Evolutionary conservation across 2,888 invertebrate species (phyloP).

Genomic region (Cryptocephalus primarius): DNA sequence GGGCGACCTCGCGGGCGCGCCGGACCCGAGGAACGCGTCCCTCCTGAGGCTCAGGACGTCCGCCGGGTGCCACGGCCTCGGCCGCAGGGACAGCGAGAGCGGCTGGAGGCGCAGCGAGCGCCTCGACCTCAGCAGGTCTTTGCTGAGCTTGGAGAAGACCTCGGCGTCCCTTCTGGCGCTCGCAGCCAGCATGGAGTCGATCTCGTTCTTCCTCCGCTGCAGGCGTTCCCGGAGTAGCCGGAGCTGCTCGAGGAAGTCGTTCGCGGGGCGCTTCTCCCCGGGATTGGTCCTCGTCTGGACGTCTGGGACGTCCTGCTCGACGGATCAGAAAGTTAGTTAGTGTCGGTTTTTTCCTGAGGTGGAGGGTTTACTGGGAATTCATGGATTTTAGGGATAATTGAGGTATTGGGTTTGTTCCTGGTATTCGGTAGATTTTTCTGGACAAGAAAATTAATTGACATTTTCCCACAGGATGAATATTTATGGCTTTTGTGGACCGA

Average conservation of each 20-base stretch:
- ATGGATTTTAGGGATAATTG: too few species aligned
- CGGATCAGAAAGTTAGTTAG: too few species aligned
- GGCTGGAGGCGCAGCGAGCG: not conserved
- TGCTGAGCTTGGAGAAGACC: not conserved
- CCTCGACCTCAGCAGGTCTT: not conserved
- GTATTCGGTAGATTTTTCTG: too few species aligned
- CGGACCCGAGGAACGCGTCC: conserved; percentile 2
- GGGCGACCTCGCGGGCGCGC: conserved; percentile 1
- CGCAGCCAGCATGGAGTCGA: not conserved
- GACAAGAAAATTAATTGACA: too few species aligned
- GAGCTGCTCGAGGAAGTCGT: not conserved
- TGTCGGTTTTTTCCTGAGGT: too few species aligned
- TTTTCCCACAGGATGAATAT: too few species aligned
- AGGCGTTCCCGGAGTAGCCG: not conserved
- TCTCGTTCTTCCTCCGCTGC: conserved; percentile 1
- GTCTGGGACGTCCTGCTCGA: too few species aligned
- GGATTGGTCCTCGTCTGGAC: not conserved
- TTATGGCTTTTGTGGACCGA: too few species aligned
- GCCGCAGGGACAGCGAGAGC: conserved; percentile 12
- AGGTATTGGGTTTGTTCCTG: too few species aligned
- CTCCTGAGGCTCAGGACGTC: conserved; percentile 16
- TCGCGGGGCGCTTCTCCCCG: not conserved
- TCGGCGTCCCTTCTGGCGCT: not conserved
- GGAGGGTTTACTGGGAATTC: too few species aligned
- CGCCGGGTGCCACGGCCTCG: conserved; percentile 18